Base-by-base conservation (phyloP, 2,888 invertebrate species). In the Cabera pusaria region DNA sequence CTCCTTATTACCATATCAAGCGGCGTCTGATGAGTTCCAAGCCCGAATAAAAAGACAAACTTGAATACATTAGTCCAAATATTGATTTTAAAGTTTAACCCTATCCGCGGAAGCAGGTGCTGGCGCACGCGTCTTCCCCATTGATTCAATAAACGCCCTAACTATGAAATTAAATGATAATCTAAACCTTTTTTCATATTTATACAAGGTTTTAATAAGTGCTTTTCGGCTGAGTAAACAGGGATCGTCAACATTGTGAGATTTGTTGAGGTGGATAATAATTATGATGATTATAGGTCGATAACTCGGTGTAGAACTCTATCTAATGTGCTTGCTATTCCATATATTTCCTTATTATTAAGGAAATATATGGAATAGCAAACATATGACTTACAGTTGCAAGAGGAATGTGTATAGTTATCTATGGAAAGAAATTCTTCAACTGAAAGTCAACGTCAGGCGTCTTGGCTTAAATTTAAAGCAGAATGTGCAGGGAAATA, bases 81-180 rank as follows among this genome's bases (percentile, higher is more conserved):
- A 87, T 88, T 88, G 85, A 85, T 83, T 87, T n/a, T n/a, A n/a
- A n/a, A n/a, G n/a, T n/a, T n/a, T 86, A 88, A 88, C 87, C 86
- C 88, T 74, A 83, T 86, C 85, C 72, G 60, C 76, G 87, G 86
- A 87, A 84, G 88, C 87, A 86, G 87, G 86, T 87, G 88, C 60
- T 39, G 62, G 81, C 66, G 83, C 86, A 83, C 84, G 85, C 79
- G 85, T 71, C 64, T 59, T 53, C 44, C 50, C 64, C 59, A 59
- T 69, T 60, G 71, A 80, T 75, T 80, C 85, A 84, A 82, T 86
- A 81, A 84, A 73, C 74, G 79, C 70, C 75, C 71, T 71, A 77
- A 76, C 86, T 87, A 87, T 86, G 86, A 88, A 88, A 88, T 87
- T 87, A 87, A 88, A 88, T 88, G 87, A 85, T 87, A 87, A 87